These are phyloP conservation scores for Zapus hudsonius DNA, from an alignment of 2,113 vertebrate genomes.

Conservation along the genomic window DNA sequence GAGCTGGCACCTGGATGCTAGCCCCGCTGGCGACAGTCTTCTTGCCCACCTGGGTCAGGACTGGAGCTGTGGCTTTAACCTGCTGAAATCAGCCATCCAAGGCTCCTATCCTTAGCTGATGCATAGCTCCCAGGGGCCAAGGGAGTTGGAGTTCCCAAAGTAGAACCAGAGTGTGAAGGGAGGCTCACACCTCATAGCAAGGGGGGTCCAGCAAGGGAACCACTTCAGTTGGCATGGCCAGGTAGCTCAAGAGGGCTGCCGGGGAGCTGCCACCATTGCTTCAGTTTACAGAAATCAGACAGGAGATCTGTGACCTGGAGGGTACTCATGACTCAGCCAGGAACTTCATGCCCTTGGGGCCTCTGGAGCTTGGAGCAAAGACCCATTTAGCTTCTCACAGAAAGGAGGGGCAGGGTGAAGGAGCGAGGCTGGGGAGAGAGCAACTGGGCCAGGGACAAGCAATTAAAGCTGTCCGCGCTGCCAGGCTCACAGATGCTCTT, in stretches of 20 bases:
- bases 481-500: neutral
- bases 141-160: constrained; percentile 29
- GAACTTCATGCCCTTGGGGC: neutral
- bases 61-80: neutral
- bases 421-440: neutral
- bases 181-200: constrained; percentile 59
- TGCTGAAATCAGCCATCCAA: neutral
- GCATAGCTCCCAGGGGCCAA: neutral
- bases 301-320: neutral
- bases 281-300: constrained; percentile 55
- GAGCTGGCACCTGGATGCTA: neutral
- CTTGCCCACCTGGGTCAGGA: neutral
- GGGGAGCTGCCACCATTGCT: neutral
- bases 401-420: neutral
- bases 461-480: neutral
- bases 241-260: neutral
- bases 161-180: constrained; percentile 50
- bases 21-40: neutral
- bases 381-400: constrained; percentile 16
- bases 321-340: neutral
- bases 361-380: neutral
- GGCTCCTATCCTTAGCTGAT: neutral
- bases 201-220: constrained; percentile 9
- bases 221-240: fast-evolving
- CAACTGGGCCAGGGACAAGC: neutral